These are phyloP conservation scores for Noctua comes DNA, from an alignment of 2,888 invertebrate species.

Conservation along the genomic window DNA sequence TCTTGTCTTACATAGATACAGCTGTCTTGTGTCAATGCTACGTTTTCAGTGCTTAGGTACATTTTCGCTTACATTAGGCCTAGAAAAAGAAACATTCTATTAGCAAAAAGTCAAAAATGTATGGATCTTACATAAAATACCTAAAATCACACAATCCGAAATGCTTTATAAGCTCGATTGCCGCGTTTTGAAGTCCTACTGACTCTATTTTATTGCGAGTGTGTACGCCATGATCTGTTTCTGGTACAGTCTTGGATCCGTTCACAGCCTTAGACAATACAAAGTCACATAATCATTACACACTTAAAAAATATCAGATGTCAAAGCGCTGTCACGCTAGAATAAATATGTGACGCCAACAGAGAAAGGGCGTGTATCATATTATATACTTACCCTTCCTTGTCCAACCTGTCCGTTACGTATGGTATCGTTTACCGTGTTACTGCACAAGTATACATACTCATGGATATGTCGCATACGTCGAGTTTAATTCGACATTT, in stretches of 20 bases:
- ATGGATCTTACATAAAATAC: not conserved
- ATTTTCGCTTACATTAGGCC: not conserved
- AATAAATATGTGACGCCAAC: constrained; percentile 68
- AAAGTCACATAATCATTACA: not conserved
- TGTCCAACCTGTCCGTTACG: constrained; percentile 75
- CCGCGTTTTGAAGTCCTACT: not conserved
- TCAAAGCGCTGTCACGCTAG: constrained; percentile 60
- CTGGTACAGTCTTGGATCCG: not conserved
- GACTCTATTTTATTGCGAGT: not conserved
- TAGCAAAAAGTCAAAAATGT: not conserved
- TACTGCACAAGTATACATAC: constrained; percentile 35
- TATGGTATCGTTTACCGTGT: constrained; percentile 37
- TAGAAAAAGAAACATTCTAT: not conserved
- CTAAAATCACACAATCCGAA: not conserved
- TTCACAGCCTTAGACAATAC: not conserved
- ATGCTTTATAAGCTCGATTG: not conserved
- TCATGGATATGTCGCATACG: constrained; percentile 35
- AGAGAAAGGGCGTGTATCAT: constrained; percentile 78
- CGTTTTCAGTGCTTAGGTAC: not conserved
- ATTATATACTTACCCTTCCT: constrained; percentile 74
- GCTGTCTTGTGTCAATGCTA: not conserved
- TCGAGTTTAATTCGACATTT: constrained; percentile 20
- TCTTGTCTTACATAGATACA: not conserved
- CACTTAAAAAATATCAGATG: constrained; percentile 41
- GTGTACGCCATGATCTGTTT: not conserved